Base-by-base conservation (phyloP, 1,140 invertebrate species). In the Coenobita brevimanus region DNA sequence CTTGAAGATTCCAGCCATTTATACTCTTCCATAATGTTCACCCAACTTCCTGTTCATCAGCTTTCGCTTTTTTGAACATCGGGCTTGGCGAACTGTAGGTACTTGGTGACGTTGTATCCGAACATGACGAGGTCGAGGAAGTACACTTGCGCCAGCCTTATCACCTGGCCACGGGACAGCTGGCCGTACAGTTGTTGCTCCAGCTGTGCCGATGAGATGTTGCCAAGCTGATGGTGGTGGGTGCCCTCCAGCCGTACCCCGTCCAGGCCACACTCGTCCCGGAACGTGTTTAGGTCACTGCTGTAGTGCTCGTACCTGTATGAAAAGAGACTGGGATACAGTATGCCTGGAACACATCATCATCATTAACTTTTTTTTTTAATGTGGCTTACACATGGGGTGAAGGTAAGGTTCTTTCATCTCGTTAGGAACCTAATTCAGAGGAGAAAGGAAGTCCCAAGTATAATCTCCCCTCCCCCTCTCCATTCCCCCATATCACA, bases 41-140 rank as follows among this genome's bases (percentile, higher is more conserved):
- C n/a, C n/a, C n/a, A n/a, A n/a, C n/a, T n/a, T n/a, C n/a, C n/a
- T n/a, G n/a, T n/a, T n/a, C n/a, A n/a, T n/a, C n/a, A n/a, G 50
- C 21, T 10, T 54, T 10, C 50, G 21, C 21, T 21, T 21, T 21
- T 10, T 54, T 10, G 8, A 33, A 27, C 30, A 30, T 69, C 64
- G 8, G 64, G 64, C 27, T 30, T 24, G 64, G 64, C 64, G 2
- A 69, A 30, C 4, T 69, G 64, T 4, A 69, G 2, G 21, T 69
- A 30, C 27, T 17, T 69, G 3, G 64, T 69, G 13, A 69, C n/a
- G 27, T 69, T 69, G 27, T 69, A 69, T 8, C 15, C 64, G 38
- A 69, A 69, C 64, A 69, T 69, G n/a, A 69, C 24, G 4, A 69
- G 27, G 27, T 69, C 64, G 27, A 69, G 4, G 64, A 69, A 69